Evolutionary conservation across 2,888 invertebrate species (phyloP), one percentile per base, ranked within the genome.

Genomic region (Bedellia somnulentella): DNA sequence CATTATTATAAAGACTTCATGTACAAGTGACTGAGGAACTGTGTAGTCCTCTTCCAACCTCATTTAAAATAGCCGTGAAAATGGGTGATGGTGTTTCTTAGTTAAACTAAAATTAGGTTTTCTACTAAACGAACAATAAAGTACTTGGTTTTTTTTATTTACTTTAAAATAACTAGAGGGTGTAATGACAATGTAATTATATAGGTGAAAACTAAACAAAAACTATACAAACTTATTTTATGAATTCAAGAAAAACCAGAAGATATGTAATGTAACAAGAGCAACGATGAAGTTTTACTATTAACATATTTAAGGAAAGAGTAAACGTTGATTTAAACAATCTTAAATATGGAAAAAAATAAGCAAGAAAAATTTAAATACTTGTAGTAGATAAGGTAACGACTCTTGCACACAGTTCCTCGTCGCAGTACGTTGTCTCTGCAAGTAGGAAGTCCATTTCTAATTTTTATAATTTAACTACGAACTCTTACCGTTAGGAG

Each of bases 341-440:
- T n/a, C 6, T 2, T 4, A 24, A 9, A 6, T 3, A 24, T 5
- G 5, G 18, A 8, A 18, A 18, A 23, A 8, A 5, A 11, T n/a
- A n/a, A 4, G 23, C 23, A 11, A 23, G 8, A 10, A n/a, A 17
- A 16, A 5, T 5, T 27, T 37, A 33, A 22, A 38, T 67, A 68
- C 68, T 66, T 62, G 60, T 50, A 64, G 34, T 6, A 66, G 47
- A 37, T 54, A 66, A 31, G 67, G 68, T 43, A 67, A 55, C 5
- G 68, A 67, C 36, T 68, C 67, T 47, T 68, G 68, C 14, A 67
- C 55, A 43, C 67, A 67, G 48, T 67, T 68, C 36, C 64, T 54
- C 32, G 51, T 38, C 5, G 47, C 40, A 37, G 47, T 58, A 31
- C 64, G 59, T 13, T 55, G 52, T 39, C 57, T 62, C 68, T 68